Evolutionary conservation across 1,140 invertebrate species (phyloP).

Genomic region (Cyrtorhinus lividipennis): DNA sequence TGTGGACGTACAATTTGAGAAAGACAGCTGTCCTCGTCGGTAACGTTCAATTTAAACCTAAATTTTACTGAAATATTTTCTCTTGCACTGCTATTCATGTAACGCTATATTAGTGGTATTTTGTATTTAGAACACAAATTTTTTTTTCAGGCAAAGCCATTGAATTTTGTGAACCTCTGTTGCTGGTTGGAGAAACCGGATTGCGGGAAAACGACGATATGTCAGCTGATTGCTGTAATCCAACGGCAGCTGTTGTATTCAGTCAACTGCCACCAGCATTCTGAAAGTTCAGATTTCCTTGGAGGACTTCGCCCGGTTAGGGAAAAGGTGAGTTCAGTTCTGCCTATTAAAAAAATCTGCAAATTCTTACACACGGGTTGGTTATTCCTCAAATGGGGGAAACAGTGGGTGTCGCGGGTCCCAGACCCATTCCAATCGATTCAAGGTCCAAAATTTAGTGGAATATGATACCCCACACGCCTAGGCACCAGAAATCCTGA

Average conservation of each 20-base stretch:
- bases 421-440: too few species aligned
- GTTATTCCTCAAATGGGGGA: too few species aligned
- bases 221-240: conserved; percentile 67
- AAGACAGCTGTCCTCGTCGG: conserved; percentile 80
- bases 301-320: conserved; percentile 86
- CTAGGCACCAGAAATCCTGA: too few species aligned
- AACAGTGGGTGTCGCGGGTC: too few species aligned
- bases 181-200: conserved; percentile 95
- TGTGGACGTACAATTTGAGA: conserved; percentile 87
- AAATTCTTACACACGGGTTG: too few species aligned
- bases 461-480: too few species aligned
- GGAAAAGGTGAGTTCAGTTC: conserved; percentile 30
- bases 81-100: not conserved
- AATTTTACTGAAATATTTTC: too few species aligned
- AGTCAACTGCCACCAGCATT: conserved; percentile 98
- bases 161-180: conserved; percentile 82
- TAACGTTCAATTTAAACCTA: too few species aligned
- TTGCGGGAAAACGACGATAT: conserved; percentile 95
- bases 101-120: too few species aligned
- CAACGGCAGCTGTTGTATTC: conserved; percentile 49
- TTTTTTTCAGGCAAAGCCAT: conserved; percentile 50
- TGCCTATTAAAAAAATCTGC: too few species aligned
- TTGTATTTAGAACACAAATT: too few species aligned
- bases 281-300: conserved; percentile 94
- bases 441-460: too few species aligned